Base-by-base conservation (phyloP, 2,797 vertebrate genomes). In the Austrolebias charrua region DNA sequence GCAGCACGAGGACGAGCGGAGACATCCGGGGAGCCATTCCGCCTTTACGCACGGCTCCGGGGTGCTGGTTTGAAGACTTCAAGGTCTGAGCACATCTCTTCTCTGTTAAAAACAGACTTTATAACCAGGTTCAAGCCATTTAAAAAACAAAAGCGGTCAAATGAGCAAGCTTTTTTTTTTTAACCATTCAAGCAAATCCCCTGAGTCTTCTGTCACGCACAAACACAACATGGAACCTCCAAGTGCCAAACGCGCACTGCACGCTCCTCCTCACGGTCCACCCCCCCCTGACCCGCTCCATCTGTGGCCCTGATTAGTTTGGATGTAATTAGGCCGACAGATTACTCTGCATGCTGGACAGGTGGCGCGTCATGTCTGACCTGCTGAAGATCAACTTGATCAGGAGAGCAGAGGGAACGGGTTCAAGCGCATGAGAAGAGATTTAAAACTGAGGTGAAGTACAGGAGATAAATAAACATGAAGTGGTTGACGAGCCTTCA, bases 241-340 rank as follows among this genome's bases (percentile, higher is more conserved):
- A 61, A 71, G 58, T 50, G 76, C 54, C 40, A 4, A 18, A 58
- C 24, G 72, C 50, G 56, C 42, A 14, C 24, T 63, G 72, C 68
- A 24, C 65, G 66, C 76, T 67, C 82, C 84, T 79, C 81, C 80
- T 66, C 49, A 61, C 52, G 52, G 44, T 56, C 60, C 0, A 33
- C 20, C 72, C 56, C 49, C 79, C 29, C 45, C 76, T 55, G 79
- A 20, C 62, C 71, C 29, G 61, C 68, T 72, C 86, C 81, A 83
- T 86, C 86, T 88, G 86, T 69, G 75, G 63, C 64, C 54, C 54
- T 29, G 81, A 80, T 75, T 63, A 54, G 40, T 79, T 65, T 44
- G 76, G 71, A 73, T 50, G 66, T 63, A 83, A 82, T 76, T 47
- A 86, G 67, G 60, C 48, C 65, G 24, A 47, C 42, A 70, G 87